These are phyloP conservation scores for Passer montanus DNA, from an alignment of 2,113 vertebrate genomes.

Conservation along the genomic window DNA sequence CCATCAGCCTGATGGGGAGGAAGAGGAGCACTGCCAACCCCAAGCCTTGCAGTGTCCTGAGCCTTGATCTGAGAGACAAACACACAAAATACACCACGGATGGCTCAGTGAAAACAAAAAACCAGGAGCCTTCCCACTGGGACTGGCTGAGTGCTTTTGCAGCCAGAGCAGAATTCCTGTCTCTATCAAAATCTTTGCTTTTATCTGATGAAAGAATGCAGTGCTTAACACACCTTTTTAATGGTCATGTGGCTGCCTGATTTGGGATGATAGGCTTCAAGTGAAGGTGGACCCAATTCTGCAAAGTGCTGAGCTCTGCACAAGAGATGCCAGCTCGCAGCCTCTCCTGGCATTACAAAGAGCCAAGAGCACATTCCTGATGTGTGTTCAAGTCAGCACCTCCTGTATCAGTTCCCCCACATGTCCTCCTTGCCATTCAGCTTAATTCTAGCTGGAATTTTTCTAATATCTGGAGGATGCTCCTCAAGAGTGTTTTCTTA, in stretches of 20 bases:
- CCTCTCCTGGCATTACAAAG: neutral
- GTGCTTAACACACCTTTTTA: neutral
- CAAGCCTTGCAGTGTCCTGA: accelerated
- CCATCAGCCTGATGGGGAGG: neutral
- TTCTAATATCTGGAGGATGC: neutral
- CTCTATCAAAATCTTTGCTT: neutral
- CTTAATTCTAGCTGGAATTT: neutral
- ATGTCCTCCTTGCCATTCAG: neutral
- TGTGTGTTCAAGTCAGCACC: neutral
- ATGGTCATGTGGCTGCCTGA: neutral
- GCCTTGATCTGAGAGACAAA: neutral
- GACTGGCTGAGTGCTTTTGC: neutral
- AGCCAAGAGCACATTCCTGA: neutral
- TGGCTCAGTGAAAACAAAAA: neutral
- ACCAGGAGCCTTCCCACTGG: neutral
- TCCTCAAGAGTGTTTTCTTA: neutral
- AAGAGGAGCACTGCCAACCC: neutral
- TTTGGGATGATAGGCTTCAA: neutral
- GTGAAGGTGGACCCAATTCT: neutral
- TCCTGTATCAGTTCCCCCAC: neutral
- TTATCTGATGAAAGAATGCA: neutral
- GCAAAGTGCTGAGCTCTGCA: neutral
- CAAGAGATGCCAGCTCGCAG: neutral
- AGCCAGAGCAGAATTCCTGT: neutral
- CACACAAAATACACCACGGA: neutral